These are phyloP conservation scores for Criorhina ranunculi DNA, from an alignment of 2,888 invertebrate species.

Conservation along the genomic window DNA sequence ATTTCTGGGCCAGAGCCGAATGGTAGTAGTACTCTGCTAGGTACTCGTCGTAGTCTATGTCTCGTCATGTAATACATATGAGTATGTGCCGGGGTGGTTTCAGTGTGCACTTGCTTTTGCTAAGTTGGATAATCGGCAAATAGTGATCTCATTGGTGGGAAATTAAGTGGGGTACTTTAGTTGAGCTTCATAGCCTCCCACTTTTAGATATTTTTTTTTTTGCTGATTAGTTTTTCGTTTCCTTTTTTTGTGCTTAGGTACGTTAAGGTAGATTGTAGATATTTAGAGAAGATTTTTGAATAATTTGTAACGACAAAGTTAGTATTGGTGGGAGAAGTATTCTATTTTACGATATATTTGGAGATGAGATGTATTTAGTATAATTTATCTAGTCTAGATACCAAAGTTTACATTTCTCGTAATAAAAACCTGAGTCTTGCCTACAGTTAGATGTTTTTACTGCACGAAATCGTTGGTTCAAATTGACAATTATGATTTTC, in stretches of 20 bases:
- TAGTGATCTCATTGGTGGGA: constrained; percentile 77
- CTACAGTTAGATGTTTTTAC: too few relatives aligned
- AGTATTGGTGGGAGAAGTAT: too few relatives aligned
- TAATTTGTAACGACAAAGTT: not conserved
- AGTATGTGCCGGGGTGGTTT: constrained; percentile 40
- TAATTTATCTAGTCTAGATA: too few relatives aligned
- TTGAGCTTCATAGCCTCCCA: constrained; percentile 71
- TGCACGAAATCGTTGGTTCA: too few relatives aligned
- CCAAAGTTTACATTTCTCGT: too few relatives aligned
- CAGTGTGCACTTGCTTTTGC: constrained; percentile 61
- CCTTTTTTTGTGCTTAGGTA: not conserved
- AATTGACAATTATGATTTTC: too few relatives aligned
- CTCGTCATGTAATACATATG: constrained; percentile 19
- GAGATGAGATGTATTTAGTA: too few relatives aligned
- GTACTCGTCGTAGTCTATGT: constrained; percentile 26
- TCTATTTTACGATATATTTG: too few relatives aligned
- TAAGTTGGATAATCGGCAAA: constrained; percentile 68
- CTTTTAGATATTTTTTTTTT: constrained; percentile 40
- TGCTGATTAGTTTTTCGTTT: constrained; percentile 3
- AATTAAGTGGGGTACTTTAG: constrained; percentile 67
- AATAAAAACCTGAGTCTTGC: too few relatives aligned
- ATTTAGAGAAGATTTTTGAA: not conserved
- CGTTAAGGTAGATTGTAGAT: not conserved
- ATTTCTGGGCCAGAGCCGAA: constrained; percentile 70
- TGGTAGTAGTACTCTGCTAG: constrained; percentile 21